These are phyloP conservation scores for Phacellophora camtschatica DNA, from an alignment of 30 jellyfish, hydroid and myxozoan genomes.

Conservation along the genomic window DNA sequence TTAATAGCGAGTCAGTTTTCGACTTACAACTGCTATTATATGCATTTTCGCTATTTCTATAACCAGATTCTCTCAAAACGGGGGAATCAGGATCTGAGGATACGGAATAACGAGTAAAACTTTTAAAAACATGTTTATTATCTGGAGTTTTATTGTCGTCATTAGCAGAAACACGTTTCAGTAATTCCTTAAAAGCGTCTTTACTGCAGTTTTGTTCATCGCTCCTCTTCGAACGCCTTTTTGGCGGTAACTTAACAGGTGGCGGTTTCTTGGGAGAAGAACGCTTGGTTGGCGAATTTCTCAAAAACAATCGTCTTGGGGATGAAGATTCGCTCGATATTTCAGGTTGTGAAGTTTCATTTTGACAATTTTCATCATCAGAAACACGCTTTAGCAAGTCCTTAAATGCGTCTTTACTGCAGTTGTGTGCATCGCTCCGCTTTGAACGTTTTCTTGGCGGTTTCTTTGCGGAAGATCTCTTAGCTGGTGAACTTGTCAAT, in stretches of 20 bases:
- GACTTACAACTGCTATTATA: not conserved
- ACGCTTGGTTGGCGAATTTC: not conserved
- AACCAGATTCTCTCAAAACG: not conserved
- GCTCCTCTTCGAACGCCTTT: not conserved
- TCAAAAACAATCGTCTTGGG: not conserved
- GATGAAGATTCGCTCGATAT: not conserved
- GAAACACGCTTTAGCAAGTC: not conserved
- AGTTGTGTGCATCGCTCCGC: not conserved
- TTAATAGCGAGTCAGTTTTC: not conserved
- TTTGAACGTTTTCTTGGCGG: not conserved
- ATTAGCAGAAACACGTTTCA: not conserved
- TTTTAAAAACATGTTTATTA: too few species aligned
- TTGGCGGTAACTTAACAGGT: not conserved
- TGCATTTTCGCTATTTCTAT: not conserved
- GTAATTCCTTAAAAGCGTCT: not conserved
- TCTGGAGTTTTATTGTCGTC: not conserved
- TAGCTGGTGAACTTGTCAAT: not conserved
- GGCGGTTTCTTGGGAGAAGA: not conserved
- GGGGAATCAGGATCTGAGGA: not conserved
- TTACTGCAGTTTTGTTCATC: not conserved
- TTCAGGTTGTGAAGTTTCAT: not conserved
- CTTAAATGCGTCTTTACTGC: not conserved
- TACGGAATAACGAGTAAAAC: too few species aligned
- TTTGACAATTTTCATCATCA: not conserved
- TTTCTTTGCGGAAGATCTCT: not conserved